Evolutionary conservation across 2,888 invertebrate genomes (phyloP).

Genomic region (Aporophyla lueneburgensis): DNA sequence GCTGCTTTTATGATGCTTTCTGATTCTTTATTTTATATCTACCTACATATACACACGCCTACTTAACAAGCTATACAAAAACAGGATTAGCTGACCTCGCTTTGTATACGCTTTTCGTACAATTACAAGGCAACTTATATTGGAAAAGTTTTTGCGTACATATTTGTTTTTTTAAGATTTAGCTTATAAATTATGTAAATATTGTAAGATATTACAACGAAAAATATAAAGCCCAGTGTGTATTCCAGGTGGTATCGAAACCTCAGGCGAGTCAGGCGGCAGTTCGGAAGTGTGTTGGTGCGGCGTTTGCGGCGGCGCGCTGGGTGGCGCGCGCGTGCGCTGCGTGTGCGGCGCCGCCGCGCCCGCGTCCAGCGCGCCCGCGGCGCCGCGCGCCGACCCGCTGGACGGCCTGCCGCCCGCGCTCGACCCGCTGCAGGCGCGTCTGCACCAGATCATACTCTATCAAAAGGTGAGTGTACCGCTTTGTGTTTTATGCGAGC

Average conservation of each 20-base stretch:
- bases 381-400: conserved; percentile 88
- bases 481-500: neutral
- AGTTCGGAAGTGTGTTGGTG: conserved; percentile 69
- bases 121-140: too few species aligned
- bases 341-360: conserved; percentile 70
- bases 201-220: too few species aligned
- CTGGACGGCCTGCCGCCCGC: conserved; percentile 94
- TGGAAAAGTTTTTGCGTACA: too few species aligned
- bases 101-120: too few species aligned
- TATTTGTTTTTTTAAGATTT: too few species aligned
- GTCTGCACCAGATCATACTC: conserved; percentile 95
- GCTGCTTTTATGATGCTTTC: too few species aligned
- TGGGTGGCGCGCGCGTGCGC: conserved; percentile 64
- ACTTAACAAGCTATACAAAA: too few species aligned
- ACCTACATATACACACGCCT: too few species aligned
- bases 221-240: too few species aligned
- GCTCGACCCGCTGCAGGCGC: conserved; percentile 93
- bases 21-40: too few species aligned
- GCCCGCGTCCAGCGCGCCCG: conserved; percentile 66
- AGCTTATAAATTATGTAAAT: too few species aligned
- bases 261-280: conserved; percentile 73
- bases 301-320: conserved; percentile 65
- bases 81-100: too few species aligned
- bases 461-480: conserved; percentile 92
- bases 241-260: conserved; percentile 74